Percentiles rank a stretch among this genome's conserved stretches.
Evolutionary conservation across 2,797 vertebrate genomes (phyloP).

Genomic region (Phoxinus dragarum): DNA sequence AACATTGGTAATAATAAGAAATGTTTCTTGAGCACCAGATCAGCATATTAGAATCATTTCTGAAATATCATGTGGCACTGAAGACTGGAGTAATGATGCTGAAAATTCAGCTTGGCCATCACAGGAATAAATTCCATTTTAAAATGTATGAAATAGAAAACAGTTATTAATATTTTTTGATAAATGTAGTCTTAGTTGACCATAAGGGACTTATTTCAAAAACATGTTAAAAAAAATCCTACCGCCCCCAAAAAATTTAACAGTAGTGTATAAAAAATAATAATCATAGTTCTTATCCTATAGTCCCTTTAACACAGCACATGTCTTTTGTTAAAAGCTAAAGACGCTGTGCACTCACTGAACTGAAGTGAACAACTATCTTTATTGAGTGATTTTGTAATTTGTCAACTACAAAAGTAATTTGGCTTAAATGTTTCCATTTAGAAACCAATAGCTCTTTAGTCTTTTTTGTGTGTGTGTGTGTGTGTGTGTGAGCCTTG

Average conservation of each 20-base stretch:
- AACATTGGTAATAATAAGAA: neutral
- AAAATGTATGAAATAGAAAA: neutral
- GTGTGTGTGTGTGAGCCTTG: neutral
- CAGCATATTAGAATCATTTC: neutral
- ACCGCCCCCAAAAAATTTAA: neutral
- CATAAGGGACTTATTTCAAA: neutral
- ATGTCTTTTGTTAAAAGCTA: neutral
- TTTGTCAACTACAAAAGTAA: slow-evolving; percentile 12
- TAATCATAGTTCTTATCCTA: neutral
- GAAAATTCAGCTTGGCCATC: neutral
- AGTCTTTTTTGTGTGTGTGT: neutral
- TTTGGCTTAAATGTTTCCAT: slow-evolving; percentile 28
- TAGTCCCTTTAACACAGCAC: neutral
- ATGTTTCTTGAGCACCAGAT: neutral
- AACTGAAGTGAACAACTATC: neutral
- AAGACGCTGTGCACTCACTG: neutral
- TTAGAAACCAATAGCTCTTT: slow-evolving; percentile 12
- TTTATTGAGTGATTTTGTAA: neutral
- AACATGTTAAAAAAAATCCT: neutral
- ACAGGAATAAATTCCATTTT: neutral
- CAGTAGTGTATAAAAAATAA: neutral
- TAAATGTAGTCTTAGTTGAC: neutral
- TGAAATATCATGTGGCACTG: neutral
- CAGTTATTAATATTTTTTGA: neutral
- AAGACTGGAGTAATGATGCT: neutral